Percentiles rank a stretch among this genome's conserved stretches.
phyloP scores from a whole-genome alignment of 2,797 vertebrate species.

The Aplochiton taeniatus region DNA sequence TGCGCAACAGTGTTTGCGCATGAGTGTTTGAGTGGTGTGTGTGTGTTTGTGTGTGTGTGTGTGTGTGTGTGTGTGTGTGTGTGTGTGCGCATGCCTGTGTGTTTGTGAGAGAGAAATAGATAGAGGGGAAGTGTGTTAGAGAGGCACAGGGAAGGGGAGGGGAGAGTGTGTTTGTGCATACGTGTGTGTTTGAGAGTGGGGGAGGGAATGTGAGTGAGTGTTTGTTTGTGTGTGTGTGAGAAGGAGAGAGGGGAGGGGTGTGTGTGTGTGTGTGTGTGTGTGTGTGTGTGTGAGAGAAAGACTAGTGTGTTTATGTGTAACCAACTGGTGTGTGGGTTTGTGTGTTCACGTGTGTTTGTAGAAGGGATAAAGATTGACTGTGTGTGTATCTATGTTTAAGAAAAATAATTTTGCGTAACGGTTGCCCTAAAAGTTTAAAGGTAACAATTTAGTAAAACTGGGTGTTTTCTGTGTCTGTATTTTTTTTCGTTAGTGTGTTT shows the following conservation, averaged over 20 bases:
- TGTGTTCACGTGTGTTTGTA: conserved; percentile 28
- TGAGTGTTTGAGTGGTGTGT: conserved; percentile 2
- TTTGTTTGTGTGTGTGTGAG: conserved; percentile 54
- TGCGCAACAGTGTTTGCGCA: conserved; percentile 6
- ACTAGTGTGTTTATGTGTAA: conserved; percentile 54
- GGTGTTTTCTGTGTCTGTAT: background rate
- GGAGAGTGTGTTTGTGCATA: conserved; percentile 66
- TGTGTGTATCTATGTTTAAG: conserved; percentile 10
- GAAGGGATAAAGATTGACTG: conserved; percentile 20
- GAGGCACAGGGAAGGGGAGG: conserved; percentile 71
- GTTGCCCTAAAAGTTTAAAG: conserved; percentile 31
- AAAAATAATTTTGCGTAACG: background rate
- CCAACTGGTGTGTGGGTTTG: conserved; percentile 26
- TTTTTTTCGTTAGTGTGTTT: background rate
- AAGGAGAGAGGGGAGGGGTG: conserved; percentile 9
- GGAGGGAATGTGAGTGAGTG: conserved; percentile 51
- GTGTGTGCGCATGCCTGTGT: conserved; percentile 3
- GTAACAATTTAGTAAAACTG: background rate
- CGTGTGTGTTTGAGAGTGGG: conserved; percentile 66
- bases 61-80: conserved; percentile 27
- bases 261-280: conserved; percentile 36
- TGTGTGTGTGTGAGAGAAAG: conserved; percentile 32
- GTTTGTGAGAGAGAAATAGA: conserved; percentile 50
- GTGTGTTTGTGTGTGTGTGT: conserved; percentile 17
- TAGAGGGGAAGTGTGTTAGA: conserved; percentile 72